Evolutionary conservation across 2,888 invertebrate species (phyloP).

Genomic region (Lasius platythorax): DNA sequence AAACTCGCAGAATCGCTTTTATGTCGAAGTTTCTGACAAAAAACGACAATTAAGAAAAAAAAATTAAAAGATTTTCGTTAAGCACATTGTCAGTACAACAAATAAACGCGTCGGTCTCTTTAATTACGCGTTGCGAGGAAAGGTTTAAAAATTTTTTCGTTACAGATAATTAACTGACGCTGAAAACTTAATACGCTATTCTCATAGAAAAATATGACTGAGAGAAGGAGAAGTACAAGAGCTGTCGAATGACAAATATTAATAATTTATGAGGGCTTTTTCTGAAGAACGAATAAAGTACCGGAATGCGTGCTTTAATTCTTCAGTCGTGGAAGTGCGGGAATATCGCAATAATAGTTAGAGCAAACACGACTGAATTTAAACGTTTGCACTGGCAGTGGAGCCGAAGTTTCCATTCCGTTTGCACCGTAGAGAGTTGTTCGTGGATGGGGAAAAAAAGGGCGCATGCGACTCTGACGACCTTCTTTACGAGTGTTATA

Average conservation of each 20-base stretch:
- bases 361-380: conserved; percentile 61
- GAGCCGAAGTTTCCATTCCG: conserved; percentile 61
- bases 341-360: conserved; percentile 68
- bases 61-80: not conserved
- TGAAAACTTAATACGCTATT: not conserved
- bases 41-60: not conserved
- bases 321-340: conserved; percentile 23
- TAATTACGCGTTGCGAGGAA: not conserved
- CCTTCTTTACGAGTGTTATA: conserved; percentile 17
- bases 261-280: conserved; percentile 50
- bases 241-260: conserved; percentile 50
- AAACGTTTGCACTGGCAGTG: conserved; percentile 59
- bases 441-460: conserved; percentile 31
- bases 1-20: not conserved
- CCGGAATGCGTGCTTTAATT: conserved; percentile 35
- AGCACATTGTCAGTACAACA: not conserved
- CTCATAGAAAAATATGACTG: not conserved
- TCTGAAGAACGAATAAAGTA: conserved; percentile 20
- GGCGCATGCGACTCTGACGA: not conserved
- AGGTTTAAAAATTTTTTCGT: not conserved
- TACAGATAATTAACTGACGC: not conserved
- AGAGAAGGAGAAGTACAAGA: not conserved
- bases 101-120: not conserved
- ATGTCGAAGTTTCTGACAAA: not conserved
- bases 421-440: conserved; percentile 54